These are phyloP conservation scores for Phalanger gymnotis DNA, from an alignment of 2,797 vertebrate genomes.

Conservation along the genomic window DNA sequence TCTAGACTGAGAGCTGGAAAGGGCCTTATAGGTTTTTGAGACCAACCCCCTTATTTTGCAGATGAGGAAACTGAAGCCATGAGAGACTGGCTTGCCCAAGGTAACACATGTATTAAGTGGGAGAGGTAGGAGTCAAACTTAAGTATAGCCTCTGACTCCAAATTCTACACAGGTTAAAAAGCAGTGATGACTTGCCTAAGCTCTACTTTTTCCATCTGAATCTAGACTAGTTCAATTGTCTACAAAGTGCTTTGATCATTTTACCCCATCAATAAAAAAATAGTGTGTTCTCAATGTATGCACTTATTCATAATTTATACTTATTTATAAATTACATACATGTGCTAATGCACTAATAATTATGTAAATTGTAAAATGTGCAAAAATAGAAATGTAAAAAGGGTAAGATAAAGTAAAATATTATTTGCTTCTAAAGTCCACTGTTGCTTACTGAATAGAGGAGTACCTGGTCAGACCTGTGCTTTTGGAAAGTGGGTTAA, in stretches of 20 bases:
- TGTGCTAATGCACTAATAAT: not conserved
- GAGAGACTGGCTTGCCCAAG: not conserved
- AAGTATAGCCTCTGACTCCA: not conserved
- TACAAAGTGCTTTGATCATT: not conserved
- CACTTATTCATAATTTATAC: not conserved
- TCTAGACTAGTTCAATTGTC: not conserved
- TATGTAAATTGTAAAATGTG: not conserved
- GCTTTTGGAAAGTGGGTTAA: not conserved
- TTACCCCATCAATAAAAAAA: not conserved
- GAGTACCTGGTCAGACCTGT: not conserved
- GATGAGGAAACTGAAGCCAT: not conserved
- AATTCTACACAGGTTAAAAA: not conserved
- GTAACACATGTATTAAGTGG: not conserved
- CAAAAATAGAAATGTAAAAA: not conserved
- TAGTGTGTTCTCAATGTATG: not conserved
- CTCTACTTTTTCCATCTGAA: not conserved
- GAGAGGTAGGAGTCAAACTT: not conserved
- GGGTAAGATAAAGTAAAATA: not conserved
- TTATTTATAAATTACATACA: not conserved
- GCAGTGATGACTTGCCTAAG: not conserved
- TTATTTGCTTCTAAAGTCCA: not conserved
- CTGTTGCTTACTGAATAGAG: not conserved
- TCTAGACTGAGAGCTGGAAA: not conserved
- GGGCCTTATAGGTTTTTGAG: not conserved
- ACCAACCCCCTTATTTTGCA: not conserved